Percentiles rank a stretch among this genome's conserved stretches.
Conservation (phyloP, 2,888 invertebrate species). For the Euplagia quadripunctaria region DNA sequence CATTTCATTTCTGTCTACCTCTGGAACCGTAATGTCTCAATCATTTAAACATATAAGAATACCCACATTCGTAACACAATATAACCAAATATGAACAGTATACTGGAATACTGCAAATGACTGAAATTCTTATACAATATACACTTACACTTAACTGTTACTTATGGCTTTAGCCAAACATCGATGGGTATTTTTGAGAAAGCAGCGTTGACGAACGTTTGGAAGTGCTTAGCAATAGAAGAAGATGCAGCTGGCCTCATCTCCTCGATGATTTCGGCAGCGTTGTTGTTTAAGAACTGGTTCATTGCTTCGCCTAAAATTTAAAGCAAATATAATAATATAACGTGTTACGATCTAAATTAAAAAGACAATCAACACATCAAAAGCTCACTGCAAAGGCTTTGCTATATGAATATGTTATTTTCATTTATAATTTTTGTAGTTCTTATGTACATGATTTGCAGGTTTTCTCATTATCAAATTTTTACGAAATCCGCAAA, state of each 20-base stretch:
- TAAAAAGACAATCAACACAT: too few species aligned
- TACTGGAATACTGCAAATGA: slow-evolving; percentile 20
- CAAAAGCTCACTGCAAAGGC: too few species aligned
- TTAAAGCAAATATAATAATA: background rate
- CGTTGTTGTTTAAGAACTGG: slow-evolving; percentile 93
- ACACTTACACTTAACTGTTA: slow-evolving; percentile 11
- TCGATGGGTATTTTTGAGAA: slow-evolving; percentile 91
- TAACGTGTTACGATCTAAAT: too few species aligned
- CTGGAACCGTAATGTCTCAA: background rate
- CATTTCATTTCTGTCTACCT: background rate
- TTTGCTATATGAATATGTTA: too few species aligned
- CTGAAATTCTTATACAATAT: slow-evolving; percentile 15
- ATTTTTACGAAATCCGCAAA: too few species aligned
- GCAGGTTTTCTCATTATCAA: too few species aligned
- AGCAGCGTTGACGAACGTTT: slow-evolving; percentile 91
- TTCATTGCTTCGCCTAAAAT: slow-evolving; percentile 93
- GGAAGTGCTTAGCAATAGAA: slow-evolving; percentile 92
- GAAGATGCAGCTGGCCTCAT: slow-evolving; percentile 92
- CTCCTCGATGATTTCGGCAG: slow-evolving; percentile 93
- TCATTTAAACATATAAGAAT: background rate
- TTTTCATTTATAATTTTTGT: too few species aligned
- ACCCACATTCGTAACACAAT: background rate
- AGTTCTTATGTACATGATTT: too few species aligned
- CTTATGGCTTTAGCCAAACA: slow-evolving; percentile 88
- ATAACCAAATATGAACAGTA: background rate